phyloP scores from a whole-genome alignment of 2,888 invertebrate genomes.

The Lycaena phlaeas region DNA sequence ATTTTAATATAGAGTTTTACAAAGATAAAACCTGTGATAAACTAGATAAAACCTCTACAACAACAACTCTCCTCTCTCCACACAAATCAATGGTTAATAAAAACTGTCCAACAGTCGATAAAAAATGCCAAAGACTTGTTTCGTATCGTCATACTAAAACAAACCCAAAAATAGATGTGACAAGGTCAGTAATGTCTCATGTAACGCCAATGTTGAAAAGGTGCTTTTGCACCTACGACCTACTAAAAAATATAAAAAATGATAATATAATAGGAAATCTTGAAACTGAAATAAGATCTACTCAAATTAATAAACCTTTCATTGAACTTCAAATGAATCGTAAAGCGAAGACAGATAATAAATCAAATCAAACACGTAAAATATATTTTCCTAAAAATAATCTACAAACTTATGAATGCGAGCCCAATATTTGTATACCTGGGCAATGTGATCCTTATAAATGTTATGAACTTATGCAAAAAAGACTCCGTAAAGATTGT shows the following conservation, averaged over 20 bases:
- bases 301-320: no score
- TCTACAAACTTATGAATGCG: constrained; percentile 30
- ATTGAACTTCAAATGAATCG: background rate
- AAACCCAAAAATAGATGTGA: no score
- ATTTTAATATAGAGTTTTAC: constrained; percentile 23
- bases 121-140: no score
- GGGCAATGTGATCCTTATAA: constrained; percentile 29
- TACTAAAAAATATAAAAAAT: background rate
- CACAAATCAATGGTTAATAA: no score
- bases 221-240: no score
- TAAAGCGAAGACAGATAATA: background rate
- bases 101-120: no score
- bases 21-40: constrained; percentile 13
- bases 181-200: background rate
- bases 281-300: no score
- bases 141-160: no score
- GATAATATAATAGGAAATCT: no score
- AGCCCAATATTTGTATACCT: constrained; percentile 29
- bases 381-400: constrained; percentile 1
- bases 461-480: constrained; percentile 13
- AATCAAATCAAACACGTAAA: background rate
- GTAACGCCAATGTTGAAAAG: no score
- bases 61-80: no score
- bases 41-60: no score
- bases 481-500: constrained; percentile 2